These are phyloP conservation scores for Apteryx mantelli DNA, from an alignment of 2,113 vertebrate genomes.

Conservation along the genomic window DNA sequence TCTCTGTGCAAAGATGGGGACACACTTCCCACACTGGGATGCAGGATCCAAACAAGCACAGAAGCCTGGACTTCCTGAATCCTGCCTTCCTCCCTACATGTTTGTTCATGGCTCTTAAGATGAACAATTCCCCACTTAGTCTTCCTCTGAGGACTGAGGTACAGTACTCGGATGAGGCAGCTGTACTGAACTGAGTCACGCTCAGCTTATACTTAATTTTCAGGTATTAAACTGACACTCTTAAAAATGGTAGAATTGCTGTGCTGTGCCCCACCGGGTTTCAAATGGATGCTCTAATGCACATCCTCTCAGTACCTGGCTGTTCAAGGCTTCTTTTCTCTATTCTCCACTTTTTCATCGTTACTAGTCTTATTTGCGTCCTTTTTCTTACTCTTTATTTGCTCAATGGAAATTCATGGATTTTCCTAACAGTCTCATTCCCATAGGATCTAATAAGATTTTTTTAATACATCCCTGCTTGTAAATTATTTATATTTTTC, in stretches of 20 bases:
- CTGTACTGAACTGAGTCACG: neutral
- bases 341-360: neutral
- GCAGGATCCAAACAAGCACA: neutral
- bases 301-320: neutral
- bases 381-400: neutral
- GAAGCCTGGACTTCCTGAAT: neutral
- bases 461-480: neutral
- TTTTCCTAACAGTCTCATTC: neutral
- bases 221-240: neutral
- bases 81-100: rapidly evolving
- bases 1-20: neutral
- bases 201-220: neutral
- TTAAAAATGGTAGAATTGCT: neutral
- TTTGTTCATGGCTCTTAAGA: neutral
- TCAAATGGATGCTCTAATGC: neutral
- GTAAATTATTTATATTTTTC: neutral
- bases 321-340: neutral
- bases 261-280: neutral
- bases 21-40: rapidly evolving
- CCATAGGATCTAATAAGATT: neutral
- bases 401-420: neutral
- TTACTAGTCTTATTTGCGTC: neutral
- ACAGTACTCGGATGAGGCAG: neutral
- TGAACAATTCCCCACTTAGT: neutral
- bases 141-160: neutral